Base-by-base conservation (phyloP, 2,888 invertebrate genomes). In the Dastarcus helophoroides region DNA sequence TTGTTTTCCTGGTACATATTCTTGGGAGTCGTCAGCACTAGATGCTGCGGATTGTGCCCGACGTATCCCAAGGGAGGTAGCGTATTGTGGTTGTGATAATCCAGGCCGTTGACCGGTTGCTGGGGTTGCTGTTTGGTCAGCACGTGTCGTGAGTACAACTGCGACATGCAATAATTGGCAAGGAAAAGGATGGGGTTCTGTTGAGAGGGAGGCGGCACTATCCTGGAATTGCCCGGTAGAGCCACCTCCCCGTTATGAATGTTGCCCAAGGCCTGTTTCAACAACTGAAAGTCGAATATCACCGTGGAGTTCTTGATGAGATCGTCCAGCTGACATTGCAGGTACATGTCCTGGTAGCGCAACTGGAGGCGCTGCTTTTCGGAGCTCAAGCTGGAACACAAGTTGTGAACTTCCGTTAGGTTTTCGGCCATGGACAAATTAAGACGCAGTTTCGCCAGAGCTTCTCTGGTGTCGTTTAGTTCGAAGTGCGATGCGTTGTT, bases 121-220 rank as follows among this genome's bases (percentile, higher is more conserved):
- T n/a, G n/a, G 40, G 65, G 51, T 23, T 67, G 63, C 43, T 71
- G 71, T 48, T 71, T 72, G 36, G 68, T 65, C 12, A 75, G 55
- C 15, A 76, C 67, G 49, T 75, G 74, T 24, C 77, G 67, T 34
- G 76, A 73, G 55, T 76, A 78, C 36, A 80, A 56, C 52, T 77
- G 79, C 10, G 77, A 76, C 69, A 79, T 75, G 58, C 81, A 82
- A 53, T 80, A 81, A 54, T 82, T 82, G 31, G 79, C 79, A 37
- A 82, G 65, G 50, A 81, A 72, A 40, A 81, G 61, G 22, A 79
- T 71, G 4, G 79, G 79, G 51, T 80, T 79, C 44, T 75, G 73
- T 38, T 71, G 68, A 4, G 65, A 63, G 17, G 62, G 39, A 2
- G 47, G 38, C 26, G 56, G 43, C 34, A 52, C 36, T n/a, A 51